A percentile compares a stretch with the other conserved stretches of the same genome.
These are phyloP conservation scores for Platysternon megacephalum DNA, from an alignment of 2,113 vertebrate genomes.

Conservation along the genomic window DNA sequence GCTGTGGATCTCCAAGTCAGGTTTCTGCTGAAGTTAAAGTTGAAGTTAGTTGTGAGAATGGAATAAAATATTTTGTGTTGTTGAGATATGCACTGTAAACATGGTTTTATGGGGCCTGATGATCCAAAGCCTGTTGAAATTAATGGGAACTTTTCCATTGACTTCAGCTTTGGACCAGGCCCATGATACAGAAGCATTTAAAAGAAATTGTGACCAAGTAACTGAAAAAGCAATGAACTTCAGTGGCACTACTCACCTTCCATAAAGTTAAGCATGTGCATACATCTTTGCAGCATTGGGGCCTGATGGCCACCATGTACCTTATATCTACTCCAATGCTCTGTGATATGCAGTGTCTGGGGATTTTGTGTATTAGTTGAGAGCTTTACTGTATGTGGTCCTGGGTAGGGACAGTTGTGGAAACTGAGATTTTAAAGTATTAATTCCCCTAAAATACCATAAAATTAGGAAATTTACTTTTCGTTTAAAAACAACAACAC, in stretches of 20 bases:
- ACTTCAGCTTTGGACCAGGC: conserved; percentile 25
- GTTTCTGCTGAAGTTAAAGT: conserved; percentile 4
- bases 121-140: background rate
- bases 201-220: conserved; percentile 11
- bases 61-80: too few relatives aligned
- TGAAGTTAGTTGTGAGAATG: too few relatives aligned
- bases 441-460: background rate
- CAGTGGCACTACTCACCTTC: background rate
- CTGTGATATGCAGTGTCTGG: too few relatives aligned
- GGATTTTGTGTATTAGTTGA: too few relatives aligned
- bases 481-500: background rate
- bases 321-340: too few relatives aligned
- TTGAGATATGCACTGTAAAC: background rate
- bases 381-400: background rate
- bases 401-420: background rate
- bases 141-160: conserved; percentile 8
- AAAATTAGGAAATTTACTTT: background rate
- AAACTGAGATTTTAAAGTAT: background rate
- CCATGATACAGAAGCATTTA: background rate
- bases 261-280: background rate
- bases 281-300: background rate
- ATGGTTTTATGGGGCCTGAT: background rate
- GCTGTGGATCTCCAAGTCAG: background rate
- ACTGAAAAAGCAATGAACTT: background rate
- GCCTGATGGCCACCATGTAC: background rate